Evolutionary conservation across 2,888 invertebrate species (phyloP).

Genomic region (Seira sanloemensis): DNA sequence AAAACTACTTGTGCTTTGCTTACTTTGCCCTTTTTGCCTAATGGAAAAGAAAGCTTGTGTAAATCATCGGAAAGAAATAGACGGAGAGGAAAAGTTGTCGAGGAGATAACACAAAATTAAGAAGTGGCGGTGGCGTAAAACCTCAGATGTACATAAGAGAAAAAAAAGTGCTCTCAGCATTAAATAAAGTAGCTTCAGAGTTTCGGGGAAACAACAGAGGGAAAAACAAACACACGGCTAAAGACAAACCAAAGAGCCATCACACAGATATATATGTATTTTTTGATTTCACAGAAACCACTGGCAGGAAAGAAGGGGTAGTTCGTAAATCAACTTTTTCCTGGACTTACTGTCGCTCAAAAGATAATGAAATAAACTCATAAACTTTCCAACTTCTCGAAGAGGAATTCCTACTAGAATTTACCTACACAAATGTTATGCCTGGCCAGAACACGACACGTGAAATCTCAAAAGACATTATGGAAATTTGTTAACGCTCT

Average conservation of each 20-base stretch:
- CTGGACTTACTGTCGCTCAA: slow-evolving; percentile 57
- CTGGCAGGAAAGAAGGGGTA: background rate
- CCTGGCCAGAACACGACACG: no score
- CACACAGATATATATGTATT: no score
- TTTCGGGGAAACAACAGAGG: background rate
- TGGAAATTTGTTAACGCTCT: no score
- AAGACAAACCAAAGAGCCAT: slow-evolving; percentile 45
- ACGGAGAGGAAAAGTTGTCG: slow-evolving; percentile 41
- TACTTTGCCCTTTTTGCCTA: slow-evolving; percentile 48
- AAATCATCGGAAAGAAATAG: slow-evolving; percentile 47
- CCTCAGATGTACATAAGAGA: background rate
- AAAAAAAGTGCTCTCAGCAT: slow-evolving; percentile 18
- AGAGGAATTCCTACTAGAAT: no score
- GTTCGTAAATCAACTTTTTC: slow-evolving; percentile 56
- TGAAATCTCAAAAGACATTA: no score
- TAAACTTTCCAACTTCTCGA: slow-evolving; percentile 54
- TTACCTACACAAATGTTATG: no score
- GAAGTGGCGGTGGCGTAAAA: slow-evolving; percentile 16
- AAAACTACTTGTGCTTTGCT: slow-evolving; percentile 39
- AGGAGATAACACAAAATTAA: slow-evolving; percentile 56
- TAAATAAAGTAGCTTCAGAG: background rate
- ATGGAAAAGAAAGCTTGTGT: slow-evolving; percentile 53
- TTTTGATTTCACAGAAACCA: background rate
- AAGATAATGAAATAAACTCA: slow-evolving; percentile 53
- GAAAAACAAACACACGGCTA: slow-evolving; percentile 24